Percentiles rank a stretch among this genome's conserved stretches.
phyloP scores from a whole-genome alignment of 2,888 invertebrate genomes.

The Drosophila peninsularis region DNA sequence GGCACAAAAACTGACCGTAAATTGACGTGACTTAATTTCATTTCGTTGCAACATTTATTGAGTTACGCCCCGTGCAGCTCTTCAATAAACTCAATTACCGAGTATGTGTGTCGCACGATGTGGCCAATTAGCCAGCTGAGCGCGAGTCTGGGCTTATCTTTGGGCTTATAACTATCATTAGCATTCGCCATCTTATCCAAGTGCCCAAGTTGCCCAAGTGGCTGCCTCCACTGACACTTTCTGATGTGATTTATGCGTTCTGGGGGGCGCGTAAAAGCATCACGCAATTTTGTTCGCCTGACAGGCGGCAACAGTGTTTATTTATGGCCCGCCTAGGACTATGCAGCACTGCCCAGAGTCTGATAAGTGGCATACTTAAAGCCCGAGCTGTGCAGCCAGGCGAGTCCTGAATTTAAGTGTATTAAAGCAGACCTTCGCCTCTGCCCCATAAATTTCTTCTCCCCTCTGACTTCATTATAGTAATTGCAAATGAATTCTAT shows the following conservation, averaged over 20 bases:
- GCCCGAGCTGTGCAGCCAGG: constrained; percentile 15
- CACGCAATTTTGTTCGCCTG: constrained; percentile 65
- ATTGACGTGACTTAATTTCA: constrained; percentile 39
- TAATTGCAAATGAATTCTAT: constrained; percentile 5
- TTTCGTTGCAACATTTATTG: constrained; percentile 41
- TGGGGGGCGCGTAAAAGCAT: constrained; percentile 40
- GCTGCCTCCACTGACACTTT: background rate
- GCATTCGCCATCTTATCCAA: constrained; percentile 43
- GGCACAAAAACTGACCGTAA: constrained; percentile 36
- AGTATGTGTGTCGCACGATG: constrained; percentile 9
- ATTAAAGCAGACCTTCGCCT: constrained; percentile 5
- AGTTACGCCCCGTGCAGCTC: constrained; percentile 15
- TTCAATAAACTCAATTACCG: constrained; percentile 21
- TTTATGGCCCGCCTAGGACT: constrained; percentile 60
- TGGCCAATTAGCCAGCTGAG: constrained; percentile 39
- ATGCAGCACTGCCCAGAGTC: constrained; percentile 32
- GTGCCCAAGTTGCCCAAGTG: background rate
- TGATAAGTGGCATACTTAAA: constrained; percentile 65
- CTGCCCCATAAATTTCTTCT: background rate
- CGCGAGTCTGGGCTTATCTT: constrained; percentile 18
- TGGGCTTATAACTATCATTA: constrained; percentile 56
- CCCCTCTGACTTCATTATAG: background rate
- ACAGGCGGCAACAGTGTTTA: constrained; percentile 67
- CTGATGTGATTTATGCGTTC: constrained; percentile 68
- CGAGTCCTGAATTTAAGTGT: background rate